Percentiles rank a stretch among this genome's conserved stretches.
phyloP scores from a whole-genome alignment of 2,797 vertebrate species.

The Cetoscarus ocellatus region DNA sequence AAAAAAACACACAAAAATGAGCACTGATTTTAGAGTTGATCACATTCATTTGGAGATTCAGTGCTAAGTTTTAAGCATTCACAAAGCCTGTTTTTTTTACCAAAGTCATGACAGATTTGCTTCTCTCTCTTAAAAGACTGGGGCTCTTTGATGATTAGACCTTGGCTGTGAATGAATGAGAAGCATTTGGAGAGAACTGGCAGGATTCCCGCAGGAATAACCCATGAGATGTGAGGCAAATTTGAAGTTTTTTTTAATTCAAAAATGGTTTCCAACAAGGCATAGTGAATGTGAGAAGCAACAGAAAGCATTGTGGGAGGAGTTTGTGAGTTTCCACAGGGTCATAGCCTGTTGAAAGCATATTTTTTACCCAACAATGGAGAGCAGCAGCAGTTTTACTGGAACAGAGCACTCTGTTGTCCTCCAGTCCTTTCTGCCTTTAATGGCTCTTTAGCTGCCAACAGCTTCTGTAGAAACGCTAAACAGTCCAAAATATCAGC shows the following conservation, averaged over 20 bases:
- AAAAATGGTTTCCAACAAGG: background rate
- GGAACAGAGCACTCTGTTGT: constrained; percentile 69
- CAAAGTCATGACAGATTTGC: constrained; percentile 18
- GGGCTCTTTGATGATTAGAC: constrained; percentile 56
- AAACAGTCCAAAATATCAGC: constrained; percentile 55
- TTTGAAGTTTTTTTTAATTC: background rate
- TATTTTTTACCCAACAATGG: constrained; percentile 58
- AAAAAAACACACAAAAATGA: background rate
- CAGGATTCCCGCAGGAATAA: constrained; percentile 34
- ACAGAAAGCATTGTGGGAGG: constrained; percentile 3
- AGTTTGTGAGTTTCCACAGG: constrained; percentile 40
- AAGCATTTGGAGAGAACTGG: constrained; percentile 61
- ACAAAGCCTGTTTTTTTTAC: constrained; percentile 6
- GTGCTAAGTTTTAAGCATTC: background rate
- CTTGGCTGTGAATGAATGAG: constrained; percentile 68
- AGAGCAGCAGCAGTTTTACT: constrained; percentile 49
- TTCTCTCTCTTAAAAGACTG: constrained; percentile 46
- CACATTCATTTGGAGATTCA: background rate
- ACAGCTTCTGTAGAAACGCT: constrained; percentile 50
- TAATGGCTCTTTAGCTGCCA: constrained; percentile 54
- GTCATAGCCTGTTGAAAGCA: constrained; percentile 55
- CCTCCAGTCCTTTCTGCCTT: constrained; percentile 48
- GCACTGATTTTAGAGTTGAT: background rate
- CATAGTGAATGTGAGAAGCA: background rate
- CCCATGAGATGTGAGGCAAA: constrained; percentile 4